A percentile compares a stretch with the other conserved stretches of the same genome.
Evolutionary conservation across 2,113 vertebrate species (phyloP).

Genomic region (Azemiops feae): DNA sequence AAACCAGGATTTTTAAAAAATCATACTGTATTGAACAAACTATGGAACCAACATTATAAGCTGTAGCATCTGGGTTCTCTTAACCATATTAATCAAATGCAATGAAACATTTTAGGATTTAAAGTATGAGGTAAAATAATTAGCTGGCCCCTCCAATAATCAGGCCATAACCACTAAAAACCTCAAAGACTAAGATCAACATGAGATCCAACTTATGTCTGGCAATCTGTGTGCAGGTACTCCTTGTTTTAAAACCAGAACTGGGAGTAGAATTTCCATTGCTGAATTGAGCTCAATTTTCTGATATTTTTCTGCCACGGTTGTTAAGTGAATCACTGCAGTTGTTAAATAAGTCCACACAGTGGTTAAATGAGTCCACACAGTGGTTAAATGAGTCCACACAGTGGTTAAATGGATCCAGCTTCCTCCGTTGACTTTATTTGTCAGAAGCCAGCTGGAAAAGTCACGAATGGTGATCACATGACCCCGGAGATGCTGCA

Average conservation of each 20-base stretch:
- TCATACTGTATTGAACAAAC: not conserved
- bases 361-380: too few relatives aligned
- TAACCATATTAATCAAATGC: not conserved
- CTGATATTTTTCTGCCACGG: not conserved
- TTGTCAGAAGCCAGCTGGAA: not conserved
- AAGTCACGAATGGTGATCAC: not conserved
- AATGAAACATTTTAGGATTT: not conserved
- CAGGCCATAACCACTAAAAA: not conserved
- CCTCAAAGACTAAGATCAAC: not conserved
- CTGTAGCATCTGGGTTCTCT: not conserved
- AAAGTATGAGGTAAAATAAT: not conserved
- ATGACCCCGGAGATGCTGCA: not conserved
- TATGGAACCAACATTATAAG: not conserved
- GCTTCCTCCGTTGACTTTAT: not conserved
- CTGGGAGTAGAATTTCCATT: not conserved
- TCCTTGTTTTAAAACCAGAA: not conserved
- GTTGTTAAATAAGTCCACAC: too few relatives aligned
- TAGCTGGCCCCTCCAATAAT: not conserved
- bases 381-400: not conserved
- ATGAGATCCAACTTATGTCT: not conserved
- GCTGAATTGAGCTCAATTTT: not conserved
- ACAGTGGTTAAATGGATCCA: not conserved
- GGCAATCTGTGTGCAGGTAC: not conserved
- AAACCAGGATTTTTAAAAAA: not conserved
- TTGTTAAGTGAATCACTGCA: not conserved